These are phyloP conservation scores for Rhea pennata DNA, from an alignment of 2,113 vertebrate species.

Conservation along the genomic window DNA sequence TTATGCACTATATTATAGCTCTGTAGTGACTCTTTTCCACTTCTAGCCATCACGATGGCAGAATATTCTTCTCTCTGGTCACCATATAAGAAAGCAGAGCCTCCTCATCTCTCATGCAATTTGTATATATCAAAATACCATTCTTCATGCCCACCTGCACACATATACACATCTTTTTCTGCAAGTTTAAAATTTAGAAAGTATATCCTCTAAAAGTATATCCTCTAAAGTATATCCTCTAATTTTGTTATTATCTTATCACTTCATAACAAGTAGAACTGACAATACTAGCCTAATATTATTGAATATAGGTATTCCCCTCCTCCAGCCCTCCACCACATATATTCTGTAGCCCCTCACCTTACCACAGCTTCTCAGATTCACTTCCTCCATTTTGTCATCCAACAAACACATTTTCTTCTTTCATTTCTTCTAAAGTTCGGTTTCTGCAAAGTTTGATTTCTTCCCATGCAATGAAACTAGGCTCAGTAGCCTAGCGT, in stretches of 20 bases:
- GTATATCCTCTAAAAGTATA: background rate
- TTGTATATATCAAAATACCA: background rate
- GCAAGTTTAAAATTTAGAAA: background rate
- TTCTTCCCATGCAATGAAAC: background rate
- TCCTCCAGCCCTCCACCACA: background rate
- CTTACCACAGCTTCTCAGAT: background rate
- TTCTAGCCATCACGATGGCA: background rate
- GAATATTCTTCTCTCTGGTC: background rate
- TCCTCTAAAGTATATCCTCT: no score
- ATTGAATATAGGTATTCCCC: background rate
- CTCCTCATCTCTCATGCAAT: background rate
- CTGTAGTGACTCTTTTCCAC: background rate
- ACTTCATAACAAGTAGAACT: background rate
- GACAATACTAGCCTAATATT: background rate
- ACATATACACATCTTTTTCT: background rate
- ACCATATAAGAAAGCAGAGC: background rate
- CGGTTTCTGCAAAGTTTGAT: no score
- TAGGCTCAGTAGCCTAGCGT: background rate
- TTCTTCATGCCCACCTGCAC: background rate
- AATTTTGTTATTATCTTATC: background rate
- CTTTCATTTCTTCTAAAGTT: background rate
- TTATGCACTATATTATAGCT: background rate
- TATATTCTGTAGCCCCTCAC: background rate
- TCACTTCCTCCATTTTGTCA: background rate
- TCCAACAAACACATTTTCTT: background rate